Evolutionary conservation across 2,888 invertebrate species (phyloP), one percentile per base, ranked within the genome.

Genomic region (Chalcosyrphus nemorum): DNA sequence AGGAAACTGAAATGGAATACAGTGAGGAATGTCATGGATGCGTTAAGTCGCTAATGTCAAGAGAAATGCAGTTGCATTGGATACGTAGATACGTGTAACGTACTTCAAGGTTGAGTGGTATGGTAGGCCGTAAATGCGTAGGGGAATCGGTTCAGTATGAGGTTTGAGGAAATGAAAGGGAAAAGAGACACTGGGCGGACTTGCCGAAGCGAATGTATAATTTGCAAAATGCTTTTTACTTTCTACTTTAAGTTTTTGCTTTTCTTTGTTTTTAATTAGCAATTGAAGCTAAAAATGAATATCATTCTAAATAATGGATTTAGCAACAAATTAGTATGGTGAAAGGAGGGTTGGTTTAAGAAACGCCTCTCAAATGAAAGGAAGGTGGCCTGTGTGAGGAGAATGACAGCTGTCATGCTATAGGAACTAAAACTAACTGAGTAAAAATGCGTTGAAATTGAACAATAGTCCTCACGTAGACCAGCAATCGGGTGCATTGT

Each of bases 1-100:
- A 54, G 72, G 61, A 41, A 54, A 68, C 54, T 82, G 82, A 82
- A 82, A 77, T 76, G 77, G 77, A 82, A 77, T 71, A 59, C 65
- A 59, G n/a, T 45, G 71, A 38, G 47, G 75, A 81, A 81, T 81
- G 81, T 75, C 81, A 81, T 75, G 81, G 81, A 81, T 81, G 68
- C 80, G 52, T 63, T 70, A 41, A 54, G 50, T 54, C 21, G 61
- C 29, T 61, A 74, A 75, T 81, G 75, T 56, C 75, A 68, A 54
- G 71, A 61, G 59, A 66, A 77, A 66, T 72, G 66, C 65, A 54
- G 32, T 57, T 61, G 15, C 52, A 45, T 32, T 52, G 32, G 24
- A 19, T 47, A 52, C 47, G 76, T 52, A 29, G 24, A 19, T 47
- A 52, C 47, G 76, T 76, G 57, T 41, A 65, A 68, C 15, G 15